These are phyloP conservation scores for Pecten maximus DNA, from an alignment of 2,888 invertebrate species.

Conservation along the genomic window DNA sequence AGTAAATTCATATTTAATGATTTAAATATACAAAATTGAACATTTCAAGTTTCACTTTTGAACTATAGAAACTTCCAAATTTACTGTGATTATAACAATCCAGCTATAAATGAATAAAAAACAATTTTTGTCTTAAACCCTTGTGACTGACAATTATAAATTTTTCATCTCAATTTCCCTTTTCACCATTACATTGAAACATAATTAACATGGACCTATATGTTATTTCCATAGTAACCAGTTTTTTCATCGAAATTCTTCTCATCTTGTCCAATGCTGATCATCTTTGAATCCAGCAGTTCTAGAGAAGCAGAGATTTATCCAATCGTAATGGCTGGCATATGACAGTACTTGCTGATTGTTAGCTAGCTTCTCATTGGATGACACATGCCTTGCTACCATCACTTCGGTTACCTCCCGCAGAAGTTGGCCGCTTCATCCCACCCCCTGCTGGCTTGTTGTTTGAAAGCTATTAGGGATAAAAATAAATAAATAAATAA, in stretches of 20 bases:
- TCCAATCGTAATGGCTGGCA: no score
- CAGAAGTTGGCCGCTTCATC: background rate
- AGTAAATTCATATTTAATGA: no score
- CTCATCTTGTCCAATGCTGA: background rate
- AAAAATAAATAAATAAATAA: background rate
- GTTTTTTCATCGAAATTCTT: no score
- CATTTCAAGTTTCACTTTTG: no score
- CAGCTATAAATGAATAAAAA: no score
- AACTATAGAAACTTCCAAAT: no score
- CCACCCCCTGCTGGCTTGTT: slow-evolving; percentile 3
- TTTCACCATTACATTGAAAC: background rate
- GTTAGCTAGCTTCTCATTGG: background rate
- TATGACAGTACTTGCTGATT: background rate
- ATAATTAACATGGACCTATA: background rate
- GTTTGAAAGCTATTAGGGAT: background rate
- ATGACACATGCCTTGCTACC: slow-evolving; percentile 1
- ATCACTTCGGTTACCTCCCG: background rate
- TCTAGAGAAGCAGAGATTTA: background rate
- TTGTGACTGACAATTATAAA: no score
- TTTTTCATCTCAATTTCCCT: background rate
- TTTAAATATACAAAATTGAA: no score
- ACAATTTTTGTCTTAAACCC: no score
- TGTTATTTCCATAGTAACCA: background rate
- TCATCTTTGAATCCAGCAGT: background rate
- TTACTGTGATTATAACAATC: no score